Evolutionary conservation across 2,888 invertebrate genomes (phyloP).

Genomic region (Tholera decimalis): DNA sequence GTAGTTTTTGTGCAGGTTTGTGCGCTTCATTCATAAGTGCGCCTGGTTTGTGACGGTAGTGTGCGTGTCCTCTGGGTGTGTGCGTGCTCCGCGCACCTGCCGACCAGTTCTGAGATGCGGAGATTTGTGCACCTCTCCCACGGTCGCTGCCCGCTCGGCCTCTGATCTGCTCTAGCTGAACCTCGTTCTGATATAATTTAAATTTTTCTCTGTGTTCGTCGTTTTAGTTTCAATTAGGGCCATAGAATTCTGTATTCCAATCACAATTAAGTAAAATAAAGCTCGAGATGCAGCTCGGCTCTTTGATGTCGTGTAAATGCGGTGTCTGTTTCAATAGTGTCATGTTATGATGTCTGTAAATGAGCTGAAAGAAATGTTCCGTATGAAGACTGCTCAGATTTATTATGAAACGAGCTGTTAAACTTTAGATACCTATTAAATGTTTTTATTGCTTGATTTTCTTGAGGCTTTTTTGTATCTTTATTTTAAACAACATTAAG

Average conservation of each 20-base stretch:
- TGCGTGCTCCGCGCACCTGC: slow-evolving; percentile 86
- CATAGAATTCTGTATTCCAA: slow-evolving; percentile 63
- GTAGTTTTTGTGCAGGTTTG: slow-evolving; percentile 68
- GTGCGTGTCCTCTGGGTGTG: slow-evolving; percentile 60
- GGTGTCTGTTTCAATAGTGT: slow-evolving; percentile 55
- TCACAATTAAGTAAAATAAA: slow-evolving; percentile 64
- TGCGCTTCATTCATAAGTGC: slow-evolving; percentile 89
- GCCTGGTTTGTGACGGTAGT: slow-evolving; percentile 75
- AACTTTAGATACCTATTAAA: slow-evolving; percentile 47
- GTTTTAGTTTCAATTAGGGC: slow-evolving; percentile 65
- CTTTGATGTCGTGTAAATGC: slow-evolving; percentile 60
- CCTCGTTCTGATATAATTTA: slow-evolving; percentile 86
- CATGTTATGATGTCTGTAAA: slow-evolving; percentile 56
- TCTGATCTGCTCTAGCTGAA: slow-evolving; percentile 86
- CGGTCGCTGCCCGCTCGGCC: slow-evolving; percentile 88
- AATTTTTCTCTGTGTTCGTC: slow-evolving; percentile 76
- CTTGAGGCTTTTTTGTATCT: slow-evolving; percentile 29
- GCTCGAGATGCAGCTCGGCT: slow-evolving; percentile 32
- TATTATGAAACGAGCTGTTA: slow-evolving; percentile 49
- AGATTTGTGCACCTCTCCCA: slow-evolving; percentile 91
- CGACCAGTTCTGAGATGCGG: slow-evolving; percentile 91
- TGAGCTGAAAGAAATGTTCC: slow-evolving; percentile 55
- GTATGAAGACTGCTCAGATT: slow-evolving; percentile 53
- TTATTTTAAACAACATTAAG: slow-evolving; percentile 25
- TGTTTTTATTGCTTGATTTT: slow-evolving; percentile 46